Conservation (phyloP, 1,140 invertebrate genomes). For the Bombus huntii region DNA sequence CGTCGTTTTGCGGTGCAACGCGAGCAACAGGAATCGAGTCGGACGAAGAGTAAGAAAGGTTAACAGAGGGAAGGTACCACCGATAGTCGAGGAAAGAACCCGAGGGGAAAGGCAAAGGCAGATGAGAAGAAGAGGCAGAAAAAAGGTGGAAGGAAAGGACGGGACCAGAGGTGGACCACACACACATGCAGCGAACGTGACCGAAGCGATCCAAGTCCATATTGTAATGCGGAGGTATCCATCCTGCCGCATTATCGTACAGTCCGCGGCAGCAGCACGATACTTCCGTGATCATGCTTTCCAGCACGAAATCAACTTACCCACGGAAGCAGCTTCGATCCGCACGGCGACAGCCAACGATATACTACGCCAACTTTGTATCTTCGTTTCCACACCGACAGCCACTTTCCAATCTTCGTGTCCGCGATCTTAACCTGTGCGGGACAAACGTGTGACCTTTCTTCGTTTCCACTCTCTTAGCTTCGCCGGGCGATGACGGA, state of each 20-base stretch:
- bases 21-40: constrained; percentile 15
- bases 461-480: background rate
- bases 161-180: constrained; percentile 77
- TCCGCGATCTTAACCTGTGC: constrained; percentile 28
- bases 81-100: constrained; percentile 46
- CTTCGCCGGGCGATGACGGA: background rate
- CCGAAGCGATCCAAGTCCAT: constrained; percentile 79
- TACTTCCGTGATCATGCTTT: constrained; percentile 62
- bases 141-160: constrained; percentile 52
- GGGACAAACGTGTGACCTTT: background rate
- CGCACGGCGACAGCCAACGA: constrained; percentile 21
- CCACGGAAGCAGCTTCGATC: constrained; percentile 40
- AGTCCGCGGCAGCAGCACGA: constrained; percentile 72
- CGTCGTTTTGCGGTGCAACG: constrained; percentile 60
- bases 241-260: constrained; percentile 78
- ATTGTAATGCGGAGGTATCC: constrained; percentile 81
- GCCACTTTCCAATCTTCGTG: constrained; percentile 18
- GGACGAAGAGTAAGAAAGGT: constrained; percentile 47
- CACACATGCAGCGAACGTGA: constrained; percentile 80
- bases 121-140: background rate
- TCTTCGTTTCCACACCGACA: background rate
- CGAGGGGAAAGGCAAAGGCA: constrained; percentile 15
- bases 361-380: constrained; percentile 26
- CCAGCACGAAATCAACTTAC: constrained; percentile 50
- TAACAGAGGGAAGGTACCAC: constrained; percentile 68